Evolutionary conservation across 2,113 vertebrate species (phyloP).

Genomic region (Tychaedon coryphoeus): DNA sequence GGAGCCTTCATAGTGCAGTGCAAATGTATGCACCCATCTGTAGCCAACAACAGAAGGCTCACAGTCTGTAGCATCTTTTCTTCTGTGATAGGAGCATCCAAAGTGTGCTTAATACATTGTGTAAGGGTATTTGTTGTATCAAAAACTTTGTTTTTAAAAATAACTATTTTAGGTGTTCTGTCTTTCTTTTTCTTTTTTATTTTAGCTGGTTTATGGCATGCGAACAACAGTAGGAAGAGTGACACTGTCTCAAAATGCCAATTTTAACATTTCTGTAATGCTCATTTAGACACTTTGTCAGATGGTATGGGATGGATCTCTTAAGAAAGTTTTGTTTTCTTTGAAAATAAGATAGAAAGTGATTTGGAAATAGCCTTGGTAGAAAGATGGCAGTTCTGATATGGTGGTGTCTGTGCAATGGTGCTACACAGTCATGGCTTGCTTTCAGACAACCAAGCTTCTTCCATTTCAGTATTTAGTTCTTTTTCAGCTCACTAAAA

Average conservation of each 20-base stretch:
- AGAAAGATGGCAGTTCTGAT: background rate
- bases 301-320: background rate
- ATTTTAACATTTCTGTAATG: background rate
- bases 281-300: background rate
- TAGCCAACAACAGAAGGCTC: constrained; percentile 24
- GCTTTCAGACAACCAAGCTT: background rate
- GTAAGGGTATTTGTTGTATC: background rate
- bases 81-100: background rate
- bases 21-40: constrained; percentile 43
- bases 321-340: background rate
- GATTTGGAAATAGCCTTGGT: background rate
- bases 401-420: background rate
- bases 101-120: background rate
- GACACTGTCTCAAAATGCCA: background rate
- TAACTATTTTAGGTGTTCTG: background rate
- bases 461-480: background rate
- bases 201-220: background rate
- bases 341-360: background rate
- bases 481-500: background rate
- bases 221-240: background rate
- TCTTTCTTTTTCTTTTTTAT: background rate
- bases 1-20: background rate
- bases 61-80: constrained; percentile 17
- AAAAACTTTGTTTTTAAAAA: background rate
- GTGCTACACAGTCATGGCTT: background rate